Evolutionary conservation across 1,140 invertebrate genomes (phyloP).

Genomic region (Zaprionus inermis): DNA sequence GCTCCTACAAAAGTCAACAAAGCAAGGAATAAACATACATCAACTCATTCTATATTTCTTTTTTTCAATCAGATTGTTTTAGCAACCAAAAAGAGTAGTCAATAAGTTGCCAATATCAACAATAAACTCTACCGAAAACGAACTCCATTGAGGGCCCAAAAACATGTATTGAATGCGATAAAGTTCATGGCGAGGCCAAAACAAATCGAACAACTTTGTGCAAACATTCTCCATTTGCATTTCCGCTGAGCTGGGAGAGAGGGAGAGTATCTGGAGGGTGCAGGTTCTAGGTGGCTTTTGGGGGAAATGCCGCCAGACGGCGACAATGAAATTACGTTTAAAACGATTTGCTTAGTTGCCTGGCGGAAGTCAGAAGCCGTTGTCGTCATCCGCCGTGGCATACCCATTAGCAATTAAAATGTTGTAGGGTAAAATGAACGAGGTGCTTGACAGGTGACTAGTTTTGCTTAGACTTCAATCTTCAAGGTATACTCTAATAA

Average conservation of each 20-base stretch:
- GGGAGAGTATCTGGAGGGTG: background rate
- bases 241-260: too few relatives aligned
- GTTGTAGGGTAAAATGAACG: background rate
- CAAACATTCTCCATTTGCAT: conserved; percentile 64
- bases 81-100: background rate
- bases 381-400: background rate
- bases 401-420: conserved; percentile 11
- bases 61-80: background rate
- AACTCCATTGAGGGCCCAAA: conserved; percentile 26
- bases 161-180: conserved; percentile 26
- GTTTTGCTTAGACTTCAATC: too few relatives aligned
- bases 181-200: conserved; percentile 57
- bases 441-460: background rate
- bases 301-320: conserved; percentile 41
- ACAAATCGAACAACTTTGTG: conserved; percentile 45
- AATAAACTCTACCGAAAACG: background rate
- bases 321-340: conserved; percentile 65
- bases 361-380: conserved; percentile 20
- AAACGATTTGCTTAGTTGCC: conserved; percentile 29
- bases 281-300: background rate
- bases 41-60: background rate
- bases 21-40: background rate
- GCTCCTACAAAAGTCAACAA: background rate
- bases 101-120: conserved; percentile 6
- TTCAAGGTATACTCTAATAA: too few relatives aligned